Percentiles rank a stretch among this genome's conserved stretches.
phyloP scores from a whole-genome alignment of 2,797 vertebrate genomes.

The Mus spretus region DNA sequence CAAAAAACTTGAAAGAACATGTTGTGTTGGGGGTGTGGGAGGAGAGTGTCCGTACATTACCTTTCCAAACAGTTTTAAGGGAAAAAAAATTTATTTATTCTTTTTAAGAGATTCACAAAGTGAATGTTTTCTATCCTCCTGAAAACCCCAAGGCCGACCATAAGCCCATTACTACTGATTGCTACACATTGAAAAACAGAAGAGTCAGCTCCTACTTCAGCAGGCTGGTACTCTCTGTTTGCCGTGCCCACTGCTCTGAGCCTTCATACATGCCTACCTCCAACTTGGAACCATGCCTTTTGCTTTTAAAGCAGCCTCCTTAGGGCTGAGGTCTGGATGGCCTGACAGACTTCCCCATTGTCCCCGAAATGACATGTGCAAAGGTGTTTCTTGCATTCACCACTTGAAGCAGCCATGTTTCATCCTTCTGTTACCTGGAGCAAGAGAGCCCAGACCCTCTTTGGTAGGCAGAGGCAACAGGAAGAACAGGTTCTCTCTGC shows the following conservation, averaged over 20 bases:
- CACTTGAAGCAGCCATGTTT: not conserved
- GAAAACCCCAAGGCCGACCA: not conserved
- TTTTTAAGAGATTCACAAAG: not conserved
- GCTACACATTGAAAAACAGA: too few relatives aligned
- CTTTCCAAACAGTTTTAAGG: not conserved
- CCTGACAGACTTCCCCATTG: not conserved
- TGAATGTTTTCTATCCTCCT: not conserved
- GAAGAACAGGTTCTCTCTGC: too few relatives aligned
- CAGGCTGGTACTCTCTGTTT: not conserved
- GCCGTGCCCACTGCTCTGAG: not conserved
- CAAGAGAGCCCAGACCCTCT: not conserved
- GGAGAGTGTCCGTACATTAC: not conserved
- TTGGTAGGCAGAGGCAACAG: not conserved
- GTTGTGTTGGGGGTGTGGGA: not conserved
- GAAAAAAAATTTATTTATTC: not conserved
- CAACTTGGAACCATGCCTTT: not conserved
- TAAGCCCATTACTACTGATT: not conserved
- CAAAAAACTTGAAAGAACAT: not conserved
- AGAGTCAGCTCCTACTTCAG: fast-evolving
- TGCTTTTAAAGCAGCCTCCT: not conserved
- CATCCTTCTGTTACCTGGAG: not conserved
- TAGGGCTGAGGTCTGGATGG: fast-evolving
- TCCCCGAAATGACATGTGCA: not conserved
- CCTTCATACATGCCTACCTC: fast-evolving
- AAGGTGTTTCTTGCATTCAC: too few relatives aligned